phyloP scores from a whole-genome alignment of 2,113 vertebrate genomes.

The Oreochromis tanganicae region DNA sequence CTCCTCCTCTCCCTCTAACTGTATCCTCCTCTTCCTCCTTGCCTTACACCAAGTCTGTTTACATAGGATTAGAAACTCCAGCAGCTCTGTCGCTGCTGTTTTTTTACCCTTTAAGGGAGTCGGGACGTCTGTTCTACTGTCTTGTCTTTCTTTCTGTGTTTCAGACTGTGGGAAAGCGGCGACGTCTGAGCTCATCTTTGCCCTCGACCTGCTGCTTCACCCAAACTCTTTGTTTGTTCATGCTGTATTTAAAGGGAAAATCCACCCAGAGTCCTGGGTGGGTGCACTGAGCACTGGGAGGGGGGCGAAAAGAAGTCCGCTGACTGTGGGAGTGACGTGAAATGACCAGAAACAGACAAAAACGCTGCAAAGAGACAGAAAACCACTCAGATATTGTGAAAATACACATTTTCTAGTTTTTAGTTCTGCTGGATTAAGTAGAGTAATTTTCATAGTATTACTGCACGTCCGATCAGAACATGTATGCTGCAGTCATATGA shows the following conservation, averaged over 20 bases:
- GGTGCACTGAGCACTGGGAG: too few species aligned
- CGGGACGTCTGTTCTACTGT: neutral
- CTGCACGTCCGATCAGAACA: neutral
- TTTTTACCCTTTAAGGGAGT: conserved; percentile 46
- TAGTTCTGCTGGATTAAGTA: neutral
- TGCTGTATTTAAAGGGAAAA: neutral
- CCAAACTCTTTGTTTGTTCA: neutral
- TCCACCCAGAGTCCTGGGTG: neutral
- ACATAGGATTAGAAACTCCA: conserved; percentile 16
- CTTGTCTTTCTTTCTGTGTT: neutral
- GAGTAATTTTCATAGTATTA: neutral
- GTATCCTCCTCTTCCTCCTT: conserved; percentile 21
- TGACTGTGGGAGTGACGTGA: neutral
- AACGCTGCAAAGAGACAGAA: neutral
- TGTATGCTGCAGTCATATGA: neutral
- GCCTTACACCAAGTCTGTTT: conserved; percentile 50
- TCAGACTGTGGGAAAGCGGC: neutral
- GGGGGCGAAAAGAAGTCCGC: neutral
- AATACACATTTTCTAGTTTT: neutral
- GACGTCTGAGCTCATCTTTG: neutral
- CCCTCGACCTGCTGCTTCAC: neutral
- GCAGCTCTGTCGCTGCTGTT: conserved; percentile 11
- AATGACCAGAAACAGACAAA: neutral
- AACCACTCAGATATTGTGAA: neutral
- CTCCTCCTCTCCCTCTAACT: neutral